Conservation (phyloP, 2,797 vertebrate genomes). For the Lates japonicus region DNA sequence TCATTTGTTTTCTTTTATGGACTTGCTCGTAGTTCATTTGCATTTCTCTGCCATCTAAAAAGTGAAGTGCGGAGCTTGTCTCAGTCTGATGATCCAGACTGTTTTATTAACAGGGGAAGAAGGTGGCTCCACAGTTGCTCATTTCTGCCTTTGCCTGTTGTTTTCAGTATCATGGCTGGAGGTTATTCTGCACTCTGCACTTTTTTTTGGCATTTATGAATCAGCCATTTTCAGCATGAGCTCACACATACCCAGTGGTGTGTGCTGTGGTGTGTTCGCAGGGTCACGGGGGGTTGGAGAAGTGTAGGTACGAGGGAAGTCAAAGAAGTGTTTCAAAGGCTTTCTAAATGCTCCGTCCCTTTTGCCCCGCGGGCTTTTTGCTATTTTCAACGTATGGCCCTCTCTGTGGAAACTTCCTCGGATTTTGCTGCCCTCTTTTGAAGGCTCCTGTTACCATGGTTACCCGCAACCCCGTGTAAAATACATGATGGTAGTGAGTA, state of each 20-base stretch:
- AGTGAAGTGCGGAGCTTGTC: not conserved
- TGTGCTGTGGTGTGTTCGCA: conserved; percentile 44
- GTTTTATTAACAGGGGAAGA: conserved; percentile 18
- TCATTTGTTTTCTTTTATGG: conserved; percentile 35
- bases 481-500: conserved; percentile 74
- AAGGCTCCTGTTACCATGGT: conserved; percentile 78
- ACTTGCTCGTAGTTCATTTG: conserved; percentile 28
- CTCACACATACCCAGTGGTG: conserved; percentile 33
- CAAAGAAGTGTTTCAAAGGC: conserved; percentile 58
- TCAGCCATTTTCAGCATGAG: conserved; percentile 62
- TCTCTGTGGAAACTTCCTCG: conserved; percentile 63
- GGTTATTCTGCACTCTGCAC: conserved; percentile 33
- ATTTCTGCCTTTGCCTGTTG: conserved; percentile 41
- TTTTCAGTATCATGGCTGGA: conserved; percentile 49
- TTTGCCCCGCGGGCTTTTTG: conserved; percentile 45
- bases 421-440: conserved; percentile 67
- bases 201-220: conserved; percentile 56
- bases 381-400: conserved; percentile 62
- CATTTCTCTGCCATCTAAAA: conserved; percentile 28
- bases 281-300: conserved; percentile 40
- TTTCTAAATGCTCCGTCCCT: conserved; percentile 53
- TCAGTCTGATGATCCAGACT: conserved; percentile 33
- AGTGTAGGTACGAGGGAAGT: conserved; percentile 51
- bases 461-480: conserved; percentile 75
- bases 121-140: conserved; percentile 13